These are phyloP conservation scores for Leptatherina wallacei DNA, from an alignment of 2,797 vertebrate species.

Conservation along the genomic window DNA sequence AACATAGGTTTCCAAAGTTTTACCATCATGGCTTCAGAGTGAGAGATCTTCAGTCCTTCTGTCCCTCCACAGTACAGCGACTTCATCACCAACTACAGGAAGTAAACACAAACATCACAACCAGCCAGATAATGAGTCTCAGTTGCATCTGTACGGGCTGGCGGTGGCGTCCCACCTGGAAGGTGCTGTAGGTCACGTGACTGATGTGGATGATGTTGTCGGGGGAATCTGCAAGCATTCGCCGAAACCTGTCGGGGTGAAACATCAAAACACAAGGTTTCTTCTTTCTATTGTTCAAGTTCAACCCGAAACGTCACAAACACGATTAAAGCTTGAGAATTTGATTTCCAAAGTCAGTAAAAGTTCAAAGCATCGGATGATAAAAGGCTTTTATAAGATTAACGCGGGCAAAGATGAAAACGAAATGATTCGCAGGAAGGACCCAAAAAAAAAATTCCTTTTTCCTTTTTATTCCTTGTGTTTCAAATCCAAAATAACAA, in stretches of 20 bases:
- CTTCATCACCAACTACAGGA: conserved; percentile 89
- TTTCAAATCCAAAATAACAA: no score
- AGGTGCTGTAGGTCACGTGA: conserved; percentile 90
- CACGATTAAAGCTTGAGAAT: no score
- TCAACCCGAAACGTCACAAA: no score
- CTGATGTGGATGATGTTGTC: conserved; percentile 88
- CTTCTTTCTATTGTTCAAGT: no score
- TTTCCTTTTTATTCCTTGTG: no score
- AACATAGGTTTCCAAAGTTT: no score
- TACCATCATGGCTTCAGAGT: conserved; percentile 88
- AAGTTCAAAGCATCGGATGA: no score
- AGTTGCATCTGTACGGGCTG: rapidly evolving
- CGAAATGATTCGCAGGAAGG: no score
- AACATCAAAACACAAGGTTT: background rate
- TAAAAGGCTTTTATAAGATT: no score
- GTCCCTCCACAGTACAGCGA: conserved; percentile 94
- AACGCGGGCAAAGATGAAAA: no score
- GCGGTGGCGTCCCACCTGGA: conserved; percentile 82
- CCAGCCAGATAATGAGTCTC: background rate
- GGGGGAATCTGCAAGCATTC: conserved; percentile 82
- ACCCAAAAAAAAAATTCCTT: no score
- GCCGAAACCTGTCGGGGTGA: conserved; percentile 85
- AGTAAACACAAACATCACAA: background rate
- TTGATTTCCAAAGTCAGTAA: no score
- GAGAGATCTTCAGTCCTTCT: conserved; percentile 85